Percentiles rank a stretch among this genome's conserved stretches.
Evolutionary conservation across 92 coral and sea anemone species (phyloP).

Genomic region (Pocillopora meandrina): DNA sequence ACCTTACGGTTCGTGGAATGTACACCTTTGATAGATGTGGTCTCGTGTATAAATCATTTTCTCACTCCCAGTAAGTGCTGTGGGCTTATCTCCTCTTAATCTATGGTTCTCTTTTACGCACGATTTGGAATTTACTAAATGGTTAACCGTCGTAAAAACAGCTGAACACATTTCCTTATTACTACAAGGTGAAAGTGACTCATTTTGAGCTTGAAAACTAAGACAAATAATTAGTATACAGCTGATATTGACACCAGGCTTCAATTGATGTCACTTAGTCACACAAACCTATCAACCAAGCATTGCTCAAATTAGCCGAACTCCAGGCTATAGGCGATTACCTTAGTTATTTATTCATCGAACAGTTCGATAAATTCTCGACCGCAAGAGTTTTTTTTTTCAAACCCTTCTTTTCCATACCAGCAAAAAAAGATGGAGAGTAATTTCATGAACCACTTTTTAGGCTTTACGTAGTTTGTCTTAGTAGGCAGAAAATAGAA

Average conservation of each 20-base stretch:
- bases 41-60: background rate
- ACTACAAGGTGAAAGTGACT: background rate
- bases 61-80: background rate
- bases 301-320: no score
- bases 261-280: no score
- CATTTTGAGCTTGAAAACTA: background rate
- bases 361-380: no score
- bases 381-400: no score
- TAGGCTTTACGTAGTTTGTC: no score
- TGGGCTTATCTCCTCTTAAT: background rate
- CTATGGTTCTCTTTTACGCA: background rate
- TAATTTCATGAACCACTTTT: no score
- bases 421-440: no score
- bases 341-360: no score
- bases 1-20: background rate
- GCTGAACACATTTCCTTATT: conserved; percentile 12
- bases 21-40: background rate
- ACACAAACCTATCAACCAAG: no score
- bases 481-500: no score
- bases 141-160: conserved; percentile 14
- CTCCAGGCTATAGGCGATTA: no score
- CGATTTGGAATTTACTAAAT: conserved; percentile 1
- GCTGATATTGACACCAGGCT: background rate
- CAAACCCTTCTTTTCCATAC: no score
- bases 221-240: background rate